Evolutionary conservation across 2,797 vertebrate species (phyloP), one percentile per base, ranked within the genome.

Genomic region (Gorsachius magnificus): DNA sequence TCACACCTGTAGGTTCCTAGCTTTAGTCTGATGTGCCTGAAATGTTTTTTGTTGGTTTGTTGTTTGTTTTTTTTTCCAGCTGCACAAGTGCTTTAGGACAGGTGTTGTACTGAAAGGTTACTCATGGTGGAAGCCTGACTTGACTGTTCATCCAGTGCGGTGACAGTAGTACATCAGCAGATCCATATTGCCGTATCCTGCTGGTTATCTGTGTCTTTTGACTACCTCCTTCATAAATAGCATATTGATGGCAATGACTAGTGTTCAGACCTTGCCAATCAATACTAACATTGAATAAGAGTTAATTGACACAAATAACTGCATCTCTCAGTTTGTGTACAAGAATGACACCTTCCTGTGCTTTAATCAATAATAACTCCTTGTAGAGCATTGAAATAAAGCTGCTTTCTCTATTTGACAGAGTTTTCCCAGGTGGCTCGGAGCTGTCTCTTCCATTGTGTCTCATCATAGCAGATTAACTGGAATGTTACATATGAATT

Each of bases 401-500:
- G 96, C 96, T 96, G 95, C 97, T 98, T 97, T 97, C 96, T 97
- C 94, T 97, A 38, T 97, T 90, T 96, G 97, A 96, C 97, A 96
- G 97, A 87, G 89, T 97, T 97, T 96, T 98, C 98, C 97, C 97
- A 50, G n/a, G 96, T 97, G 98, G 94, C 84, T 82, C 70, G 75
- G 94, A 96, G 93, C 98, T 98, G 98, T 97, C 98, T 98, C 96
- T 98, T 98, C 97, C 96, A 84, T 41, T 98, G 97, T 98, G 94
- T 97, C 97, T 98, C 98, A 98, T 98, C 94, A 83, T 80, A 98
- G 97, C 98, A 97, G 97, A 96, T 91, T 98, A 98, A 98, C 95
- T 96, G 97, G 97, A 98, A 98, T 98, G 99, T 98, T 98, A 98
- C 98, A 98, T 98, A 96, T 98, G 98, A 98, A 97, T 97, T 98